Evolutionary conservation across 2,113 vertebrate species (phyloP).

Genomic region (Climacteris rufus): DNA sequence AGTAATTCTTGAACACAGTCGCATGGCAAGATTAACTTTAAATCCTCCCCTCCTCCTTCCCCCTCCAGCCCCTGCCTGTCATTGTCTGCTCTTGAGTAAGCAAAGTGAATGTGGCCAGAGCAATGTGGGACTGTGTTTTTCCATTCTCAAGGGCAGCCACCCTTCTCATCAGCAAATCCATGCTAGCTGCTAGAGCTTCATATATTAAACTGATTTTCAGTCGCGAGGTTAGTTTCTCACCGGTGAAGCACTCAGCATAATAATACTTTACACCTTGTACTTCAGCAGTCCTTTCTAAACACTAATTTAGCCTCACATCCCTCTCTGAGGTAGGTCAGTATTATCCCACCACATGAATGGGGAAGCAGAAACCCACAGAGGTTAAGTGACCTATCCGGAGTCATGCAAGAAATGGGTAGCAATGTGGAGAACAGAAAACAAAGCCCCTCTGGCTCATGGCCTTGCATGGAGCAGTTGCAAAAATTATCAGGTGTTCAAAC

Average conservation of each 20-base stretch:
- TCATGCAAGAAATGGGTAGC: not conserved
- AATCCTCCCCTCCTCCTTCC: conserved; percentile 66
- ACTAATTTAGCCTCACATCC: not conserved
- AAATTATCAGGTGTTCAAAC: conserved; percentile 1
- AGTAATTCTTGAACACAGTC: conserved; percentile 67
- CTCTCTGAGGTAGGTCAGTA: conserved; percentile 28
- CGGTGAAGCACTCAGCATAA: conserved; percentile 65
- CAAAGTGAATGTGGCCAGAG: conserved; percentile 65
- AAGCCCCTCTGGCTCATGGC: not conserved
- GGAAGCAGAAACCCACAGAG: conserved; percentile 1
- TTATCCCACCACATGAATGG: not conserved
- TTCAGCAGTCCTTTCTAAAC: conserved; percentile 31
- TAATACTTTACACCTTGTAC: conserved; percentile 50
- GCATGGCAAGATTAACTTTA: conserved; percentile 65
- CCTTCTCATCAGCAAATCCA: conserved; percentile 69
- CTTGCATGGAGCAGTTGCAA: not conserved
- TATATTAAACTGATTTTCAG: conserved; percentile 69
- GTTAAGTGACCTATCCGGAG: not conserved
- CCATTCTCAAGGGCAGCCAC: conserved; percentile 64
- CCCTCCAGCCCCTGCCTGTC: conserved; percentile 61
- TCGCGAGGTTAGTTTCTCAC: conserved; percentile 50
- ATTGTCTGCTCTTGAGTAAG: conserved; percentile 75
- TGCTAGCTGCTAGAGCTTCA: conserved; percentile 42
- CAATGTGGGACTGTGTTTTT: conserved; percentile 54
- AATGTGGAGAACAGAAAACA: not conserved